Evolutionary conservation across 2,113 vertebrate genomes (phyloP).

Genomic region (Herpailurus yagouaroundi): DNA sequence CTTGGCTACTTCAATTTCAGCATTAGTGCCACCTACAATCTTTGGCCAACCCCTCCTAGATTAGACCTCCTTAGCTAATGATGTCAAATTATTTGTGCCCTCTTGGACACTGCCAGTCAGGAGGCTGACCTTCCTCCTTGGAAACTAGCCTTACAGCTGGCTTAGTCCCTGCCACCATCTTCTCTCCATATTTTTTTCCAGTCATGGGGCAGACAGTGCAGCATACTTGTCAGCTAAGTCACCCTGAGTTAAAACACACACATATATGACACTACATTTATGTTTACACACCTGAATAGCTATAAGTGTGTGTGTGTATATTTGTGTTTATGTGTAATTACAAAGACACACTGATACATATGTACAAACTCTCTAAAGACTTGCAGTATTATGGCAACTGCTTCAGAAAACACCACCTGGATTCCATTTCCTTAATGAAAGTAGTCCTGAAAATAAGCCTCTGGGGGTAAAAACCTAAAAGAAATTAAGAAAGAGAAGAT

Average conservation of each 20-base stretch:
- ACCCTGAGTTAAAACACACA: not conserved
- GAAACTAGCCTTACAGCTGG: not conserved
- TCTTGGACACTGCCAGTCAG: not conserved
- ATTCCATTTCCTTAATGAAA: slow-evolving; percentile 37
- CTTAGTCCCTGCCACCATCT: not conserved
- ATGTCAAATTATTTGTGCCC: not conserved
- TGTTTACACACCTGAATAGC: not conserved
- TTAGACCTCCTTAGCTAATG: not conserved
- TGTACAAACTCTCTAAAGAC: not conserved
- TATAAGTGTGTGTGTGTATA: not conserved
- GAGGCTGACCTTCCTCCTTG: not conserved
- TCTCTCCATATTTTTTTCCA: not conserved
- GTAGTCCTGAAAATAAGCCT: slow-evolving; percentile 32
- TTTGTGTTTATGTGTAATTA: not conserved
- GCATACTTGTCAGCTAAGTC: not conserved
- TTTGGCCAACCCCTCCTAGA: not conserved
- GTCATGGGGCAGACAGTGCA: not conserved
- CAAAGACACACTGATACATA: not conserved
- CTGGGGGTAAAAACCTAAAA: not conserved
- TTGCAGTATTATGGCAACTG: not conserved
- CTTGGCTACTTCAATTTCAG: not conserved
- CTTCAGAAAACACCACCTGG: slow-evolving; percentile 39
- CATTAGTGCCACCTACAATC: not conserved
- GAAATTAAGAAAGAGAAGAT: slow-evolving; percentile 41
- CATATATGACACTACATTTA: not conserved